A percentile compares a stretch with the other conserved stretches of the same genome.
Evolutionary conservation across 2,113 vertebrate genomes (phyloP).

Genomic region (Marmota monax): DNA sequence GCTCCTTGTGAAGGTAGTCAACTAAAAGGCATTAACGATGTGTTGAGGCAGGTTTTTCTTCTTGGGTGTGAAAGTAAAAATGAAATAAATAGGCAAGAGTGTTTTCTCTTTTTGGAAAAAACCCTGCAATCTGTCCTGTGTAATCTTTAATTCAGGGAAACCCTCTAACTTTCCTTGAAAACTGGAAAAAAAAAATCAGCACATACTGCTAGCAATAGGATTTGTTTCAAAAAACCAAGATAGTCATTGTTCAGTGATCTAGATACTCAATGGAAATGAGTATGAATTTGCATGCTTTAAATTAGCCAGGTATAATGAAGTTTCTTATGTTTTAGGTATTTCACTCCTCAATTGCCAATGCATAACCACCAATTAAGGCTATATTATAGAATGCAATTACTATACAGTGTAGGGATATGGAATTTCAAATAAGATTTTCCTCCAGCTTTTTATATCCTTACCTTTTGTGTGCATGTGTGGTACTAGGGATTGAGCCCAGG

Average conservation of each 20-base stretch:
- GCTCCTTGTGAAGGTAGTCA: neutral
- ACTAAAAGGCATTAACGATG: constrained; percentile 16
- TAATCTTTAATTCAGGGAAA: constrained; percentile 58
- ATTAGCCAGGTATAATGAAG: neutral
- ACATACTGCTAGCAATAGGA: neutral
- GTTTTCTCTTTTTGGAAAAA: constrained; percentile 12
- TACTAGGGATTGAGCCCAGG: no score
- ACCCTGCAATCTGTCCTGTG: neutral
- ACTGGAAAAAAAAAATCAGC: neutral
- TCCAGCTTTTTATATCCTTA: neutral
- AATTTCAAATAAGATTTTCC: constrained; percentile 36
- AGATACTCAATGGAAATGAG: constrained; percentile 17
- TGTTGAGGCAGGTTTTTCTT: neutral
- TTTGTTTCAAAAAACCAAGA: constrained; percentile 35
- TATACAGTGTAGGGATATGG: neutral
- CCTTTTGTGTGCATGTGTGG: neutral
- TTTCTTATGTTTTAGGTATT: neutral
- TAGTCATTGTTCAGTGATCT: neutral
- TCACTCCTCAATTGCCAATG: neutral
- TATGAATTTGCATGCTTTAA: constrained; percentile 31
- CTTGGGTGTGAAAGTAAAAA: neutral
- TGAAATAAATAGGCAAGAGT: neutral
- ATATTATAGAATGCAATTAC: neutral
- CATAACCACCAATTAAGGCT: neutral
- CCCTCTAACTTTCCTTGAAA: neutral